A percentile compares a stretch with the other conserved stretches of the same genome.
These are phyloP conservation scores for Bombus huntii DNA, from an alignment of 1,140 invertebrate species.

Conservation along the genomic window DNA sequence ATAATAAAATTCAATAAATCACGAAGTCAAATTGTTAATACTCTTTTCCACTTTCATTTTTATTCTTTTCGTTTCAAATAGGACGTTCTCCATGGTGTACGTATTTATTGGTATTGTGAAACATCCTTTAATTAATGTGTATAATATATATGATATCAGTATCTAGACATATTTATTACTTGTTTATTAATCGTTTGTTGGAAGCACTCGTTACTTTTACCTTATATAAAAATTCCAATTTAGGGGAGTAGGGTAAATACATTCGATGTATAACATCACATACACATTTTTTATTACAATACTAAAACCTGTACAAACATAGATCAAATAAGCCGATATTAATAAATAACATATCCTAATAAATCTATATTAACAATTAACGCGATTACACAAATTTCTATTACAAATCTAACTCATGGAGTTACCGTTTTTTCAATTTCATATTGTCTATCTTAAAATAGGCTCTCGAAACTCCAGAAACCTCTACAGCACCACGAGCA, in stretches of 20 bases:
- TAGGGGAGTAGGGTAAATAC: background rate
- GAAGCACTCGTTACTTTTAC: no score
- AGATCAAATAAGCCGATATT: background rate
- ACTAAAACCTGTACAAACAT: background rate
- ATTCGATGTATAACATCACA: background rate
- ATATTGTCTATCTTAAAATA: background rate
- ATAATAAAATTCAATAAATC: background rate
- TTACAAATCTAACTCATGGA: background rate
- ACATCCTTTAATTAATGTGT: background rate
- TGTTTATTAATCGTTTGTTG: no score
- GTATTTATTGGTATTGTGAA: background rate
- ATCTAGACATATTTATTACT: no score
- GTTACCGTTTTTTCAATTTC: background rate
- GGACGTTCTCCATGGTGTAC: background rate
- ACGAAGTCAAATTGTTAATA: background rate
- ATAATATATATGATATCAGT: background rate
- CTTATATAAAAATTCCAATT: background rate
- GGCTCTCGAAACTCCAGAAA: background rate
- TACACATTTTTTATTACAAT: background rate
- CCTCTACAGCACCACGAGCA: conserved; percentile 21
- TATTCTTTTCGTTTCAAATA: background rate
- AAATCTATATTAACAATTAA: background rate
- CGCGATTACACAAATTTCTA: background rate
- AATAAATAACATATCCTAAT: background rate
- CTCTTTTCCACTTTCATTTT: no score